Base-by-base conservation (phyloP, 2,113 vertebrate genomes). In the Glareola pratincola region DNA sequence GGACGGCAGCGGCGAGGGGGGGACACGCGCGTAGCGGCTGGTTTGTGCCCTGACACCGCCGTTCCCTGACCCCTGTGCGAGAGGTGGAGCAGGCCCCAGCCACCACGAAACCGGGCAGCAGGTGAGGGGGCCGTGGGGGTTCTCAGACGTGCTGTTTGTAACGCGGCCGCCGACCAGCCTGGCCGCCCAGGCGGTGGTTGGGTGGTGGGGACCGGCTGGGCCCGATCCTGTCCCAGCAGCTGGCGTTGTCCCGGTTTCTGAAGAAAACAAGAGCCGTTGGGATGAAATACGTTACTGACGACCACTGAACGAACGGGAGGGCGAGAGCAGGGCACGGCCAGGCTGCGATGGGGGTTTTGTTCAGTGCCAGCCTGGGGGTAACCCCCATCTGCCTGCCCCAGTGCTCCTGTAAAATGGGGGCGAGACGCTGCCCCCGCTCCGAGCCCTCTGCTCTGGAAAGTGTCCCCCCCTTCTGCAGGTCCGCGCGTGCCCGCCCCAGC, bases 391-490 rank as follows among this genome's bases (percentile, higher is more conserved):
- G 10, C 82, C 14, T 32, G 12, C 17, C 41, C 6, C 3, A 8
- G 12, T 0, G n/a, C 11, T 26, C 6, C 32, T 3, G 0, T 4
- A 2, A 8, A 19, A 0, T 0, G 0, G 29, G 60, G 45, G 6
- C 4, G 2, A 41, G 75, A 2, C 5, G 0, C 17, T 0, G 0
- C 19, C 41, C 32, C 6, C 3, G n/a, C 6, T 4, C 43, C 2
- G 1, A 37, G 48, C 43, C 39, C 64, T 26, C 12, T 3, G 14
- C 16, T 6, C 34, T 2, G 56, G 23, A 30, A 14, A 12, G 64
- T 2, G 3, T 0, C 30, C 27, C 14, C 50, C 77, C n/a, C 8
- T 17, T 3, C 27, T 4, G 2, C 32, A 16, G 64, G 8, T 3
- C 27, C 5, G 0, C 24, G 53, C 48, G 9, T 29, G 76, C 48